Percentiles rank a stretch among this genome's conserved stretches.
These are phyloP conservation scores for Anas bernieri DNA, from an alignment of 2,797 vertebrate genomes.

Conservation along the genomic window DNA sequence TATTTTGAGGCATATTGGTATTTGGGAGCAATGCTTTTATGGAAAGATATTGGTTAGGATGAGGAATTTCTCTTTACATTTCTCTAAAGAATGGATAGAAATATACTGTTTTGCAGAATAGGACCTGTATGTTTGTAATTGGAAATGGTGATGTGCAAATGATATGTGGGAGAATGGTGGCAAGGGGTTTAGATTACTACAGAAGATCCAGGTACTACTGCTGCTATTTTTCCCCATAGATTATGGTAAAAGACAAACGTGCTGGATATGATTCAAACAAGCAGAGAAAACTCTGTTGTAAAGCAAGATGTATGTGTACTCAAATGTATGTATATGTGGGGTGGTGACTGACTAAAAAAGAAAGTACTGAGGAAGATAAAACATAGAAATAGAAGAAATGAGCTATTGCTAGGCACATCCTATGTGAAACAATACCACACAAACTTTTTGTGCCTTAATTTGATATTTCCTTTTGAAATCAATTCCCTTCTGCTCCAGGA, in stretches of 20 bases:
- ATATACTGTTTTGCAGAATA: not conserved
- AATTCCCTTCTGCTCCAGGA: not conserved
- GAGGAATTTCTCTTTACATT: not conserved
- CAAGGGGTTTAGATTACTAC: fast-evolving
- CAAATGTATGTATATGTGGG: not conserved
- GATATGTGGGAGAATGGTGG: not conserved
- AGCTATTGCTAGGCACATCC: not conserved
- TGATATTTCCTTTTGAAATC: not conserved
- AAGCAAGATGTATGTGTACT: not conserved
- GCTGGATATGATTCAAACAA: not conserved
- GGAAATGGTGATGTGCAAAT: not conserved
- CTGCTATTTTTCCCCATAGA: not conserved
- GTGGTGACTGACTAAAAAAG: not conserved
- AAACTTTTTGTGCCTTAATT: not conserved
- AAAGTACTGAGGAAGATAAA: not conserved
- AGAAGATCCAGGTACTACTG: not conserved
- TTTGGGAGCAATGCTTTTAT: not conserved
- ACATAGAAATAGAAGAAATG: not conserved
- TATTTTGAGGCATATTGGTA: not conserved
- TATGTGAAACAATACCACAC: not conserved
- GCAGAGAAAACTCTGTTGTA: not conserved
- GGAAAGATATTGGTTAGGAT: not conserved
- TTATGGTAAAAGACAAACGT: not conserved
- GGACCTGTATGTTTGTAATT: not conserved
- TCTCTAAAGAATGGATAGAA: not conserved